Evolutionary conservation across 1,140 invertebrate genomes (phyloP), one percentile per base, ranked within the genome.

Genomic region (Anastatus disparis): DNA sequence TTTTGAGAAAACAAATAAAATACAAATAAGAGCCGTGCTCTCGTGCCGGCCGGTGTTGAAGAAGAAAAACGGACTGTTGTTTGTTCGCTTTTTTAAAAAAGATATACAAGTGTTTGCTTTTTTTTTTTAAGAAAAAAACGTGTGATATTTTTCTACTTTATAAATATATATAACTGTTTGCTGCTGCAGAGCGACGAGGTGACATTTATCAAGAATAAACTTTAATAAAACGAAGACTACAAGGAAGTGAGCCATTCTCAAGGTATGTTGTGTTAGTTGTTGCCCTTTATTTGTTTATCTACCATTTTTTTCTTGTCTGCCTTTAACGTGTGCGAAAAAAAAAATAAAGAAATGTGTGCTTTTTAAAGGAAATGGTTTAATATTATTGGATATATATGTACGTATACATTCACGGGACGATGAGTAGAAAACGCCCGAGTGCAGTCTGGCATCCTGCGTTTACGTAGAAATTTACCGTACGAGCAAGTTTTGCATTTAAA

Each of bases 251-350:
- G 50, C 55, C 58, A 58, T 55, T n/a, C n/a, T n/a, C 62, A 66
- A 73, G 27, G 67, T 52, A 68, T 67, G 72, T 71, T n/a, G n/a
- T n/a, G 64, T 62, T 75, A 75, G 73, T 63, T 64, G 70, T 71
- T 64, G 70, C 68, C 55, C 29, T 66, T 69, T 67, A 66, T 58
- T 52, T n/a, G n/a, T n/a, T n/a, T n/a, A n/a, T n/a, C n/a, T n/a
- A n/a, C n/a, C n/a, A n/a, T n/a, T n/a, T 3, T 35, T 7, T 35
- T 29, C 29, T 35, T 12, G 53, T 17, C 7, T 55, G 29, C 53
- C n/a, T n/a, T n/a, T n/a, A n/a, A 35, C 53, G 31, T 35, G 53
- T 55, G 35, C 12, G 53, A 35, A 13, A 15, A 4, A 35, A 17
- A 29, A 26, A 38, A 58, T 58, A n/a, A n/a, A 58, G 55, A 35